These are phyloP conservation scores for Beroe ovata DNA, from an alignment of 37 sponge, comb jelly and placozoan species.

Conservation along the genomic window DNA sequence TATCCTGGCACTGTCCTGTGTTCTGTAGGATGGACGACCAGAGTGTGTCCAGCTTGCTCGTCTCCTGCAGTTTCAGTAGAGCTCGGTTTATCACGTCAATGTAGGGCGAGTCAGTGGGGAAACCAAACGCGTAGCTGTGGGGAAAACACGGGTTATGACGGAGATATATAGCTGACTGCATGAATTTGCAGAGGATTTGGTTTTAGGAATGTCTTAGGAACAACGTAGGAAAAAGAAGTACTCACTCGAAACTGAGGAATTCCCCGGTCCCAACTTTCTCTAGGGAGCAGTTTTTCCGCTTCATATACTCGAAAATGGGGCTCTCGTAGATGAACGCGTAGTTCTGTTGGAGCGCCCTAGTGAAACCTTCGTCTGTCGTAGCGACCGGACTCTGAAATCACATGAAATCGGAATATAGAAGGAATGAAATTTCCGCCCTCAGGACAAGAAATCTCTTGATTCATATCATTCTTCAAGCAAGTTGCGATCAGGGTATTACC, in stretches of 20 bases:
- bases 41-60: constrained; percentile 37
- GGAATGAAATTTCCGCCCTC: no score
- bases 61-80: constrained; percentile 25
- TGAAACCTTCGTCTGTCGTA: constrained; percentile 51
- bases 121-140: constrained; percentile 63
- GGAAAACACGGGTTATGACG: no score
- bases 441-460: no score
- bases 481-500: constrained; percentile 1
- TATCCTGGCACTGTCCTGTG: constrained; percentile 23
- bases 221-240: no score
- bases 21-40: constrained; percentile 2
- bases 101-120: constrained; percentile 50
- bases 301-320: constrained; percentile 64
- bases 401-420: no score
- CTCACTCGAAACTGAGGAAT: constrained; percentile 59
- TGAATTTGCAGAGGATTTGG: no score
- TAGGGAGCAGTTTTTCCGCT: constrained; percentile 25
- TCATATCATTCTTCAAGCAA: no score
- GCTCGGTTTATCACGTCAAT: constrained; percentile 44
- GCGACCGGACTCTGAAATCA: background rate
- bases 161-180: no score
- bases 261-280: constrained; percentile 63
- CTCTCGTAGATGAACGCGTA: constrained; percentile 59
- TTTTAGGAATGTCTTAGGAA: no score
- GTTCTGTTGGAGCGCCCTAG: background rate